phyloP scores from a whole-genome alignment of 2,888 invertebrate species.

The Drosophila neotestacea region DNA sequence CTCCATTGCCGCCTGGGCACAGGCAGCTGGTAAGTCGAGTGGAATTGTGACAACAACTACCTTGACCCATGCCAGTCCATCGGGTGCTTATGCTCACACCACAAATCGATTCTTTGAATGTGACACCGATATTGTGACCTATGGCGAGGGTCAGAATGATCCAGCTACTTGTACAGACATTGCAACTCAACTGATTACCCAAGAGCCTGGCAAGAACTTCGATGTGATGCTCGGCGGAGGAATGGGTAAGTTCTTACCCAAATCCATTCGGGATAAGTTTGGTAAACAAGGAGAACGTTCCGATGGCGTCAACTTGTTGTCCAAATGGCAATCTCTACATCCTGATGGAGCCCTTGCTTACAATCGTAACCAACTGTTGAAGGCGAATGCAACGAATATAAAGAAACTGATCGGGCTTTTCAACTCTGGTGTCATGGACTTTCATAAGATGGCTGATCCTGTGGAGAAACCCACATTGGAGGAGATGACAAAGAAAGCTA shows the following conservation, averaged over 20 bases:
- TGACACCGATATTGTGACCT: slow-evolving; percentile 87
- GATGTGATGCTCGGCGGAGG: slow-evolving; percentile 87
- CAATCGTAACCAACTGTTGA: slow-evolving; percentile 66
- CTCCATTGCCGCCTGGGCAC: slow-evolving; percentile 90
- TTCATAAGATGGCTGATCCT: slow-evolving; percentile 86
- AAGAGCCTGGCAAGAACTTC: slow-evolving; percentile 88
- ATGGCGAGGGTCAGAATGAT: slow-evolving; percentile 79
- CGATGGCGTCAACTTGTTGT: slow-evolving; percentile 89
- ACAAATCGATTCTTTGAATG: slow-evolving; percentile 90
- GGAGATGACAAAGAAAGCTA: slow-evolving; percentile 89
- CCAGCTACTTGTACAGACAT: slow-evolving; percentile 88
- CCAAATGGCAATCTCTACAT: slow-evolving; percentile 87
- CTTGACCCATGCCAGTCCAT: slow-evolving; percentile 92
- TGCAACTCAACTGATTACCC: slow-evolving; percentile 89
- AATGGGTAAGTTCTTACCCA: slow-evolving; percentile 74
- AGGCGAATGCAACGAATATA: slow-evolving; percentile 83
- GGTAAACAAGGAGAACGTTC: slow-evolving; percentile 87
- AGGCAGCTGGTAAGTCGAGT: slow-evolving; percentile 87
- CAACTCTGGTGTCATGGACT: slow-evolving; percentile 86
- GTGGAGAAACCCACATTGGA: slow-evolving; percentile 87
- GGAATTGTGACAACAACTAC: slow-evolving; percentile 91
- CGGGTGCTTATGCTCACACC: slow-evolving; percentile 90
- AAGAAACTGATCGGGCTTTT: slow-evolving; percentile 88
- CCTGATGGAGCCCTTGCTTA: slow-evolving; percentile 82
- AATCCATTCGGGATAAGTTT: slow-evolving; percentile 85